Evolutionary conservation across 2,797 vertebrate genomes (phyloP).

Genomic region (Sparidentex hasta): DNA sequence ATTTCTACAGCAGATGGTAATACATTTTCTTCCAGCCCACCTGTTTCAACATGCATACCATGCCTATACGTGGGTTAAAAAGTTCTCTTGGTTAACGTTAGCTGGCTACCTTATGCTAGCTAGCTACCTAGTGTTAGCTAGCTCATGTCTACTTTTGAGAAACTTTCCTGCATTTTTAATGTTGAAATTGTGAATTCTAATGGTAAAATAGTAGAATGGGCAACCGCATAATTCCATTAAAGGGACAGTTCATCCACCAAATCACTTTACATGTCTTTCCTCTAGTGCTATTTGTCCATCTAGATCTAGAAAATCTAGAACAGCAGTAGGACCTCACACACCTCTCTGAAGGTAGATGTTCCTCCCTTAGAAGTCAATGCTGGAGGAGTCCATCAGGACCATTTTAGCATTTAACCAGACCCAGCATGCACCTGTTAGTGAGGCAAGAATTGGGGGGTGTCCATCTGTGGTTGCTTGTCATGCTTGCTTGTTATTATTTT

Average conservation of each 20-base stretch:
- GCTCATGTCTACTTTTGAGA: not conserved
- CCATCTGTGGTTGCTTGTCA: too few relatives aligned
- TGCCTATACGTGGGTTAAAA: not conserved
- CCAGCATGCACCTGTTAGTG: not conserved
- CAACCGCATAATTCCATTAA: not conserved
- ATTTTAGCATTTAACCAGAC: not conserved
- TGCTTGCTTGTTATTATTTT: not conserved
- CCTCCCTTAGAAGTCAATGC: not conserved
- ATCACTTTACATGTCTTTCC: too few relatives aligned
- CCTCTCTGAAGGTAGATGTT: not conserved
- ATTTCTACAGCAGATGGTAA: rapidly evolving
- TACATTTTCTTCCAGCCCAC: not conserved
- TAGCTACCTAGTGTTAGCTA: not conserved
- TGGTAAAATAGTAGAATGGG: too few relatives aligned
- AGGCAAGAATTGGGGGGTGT: not conserved
- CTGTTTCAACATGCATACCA: not conserved
- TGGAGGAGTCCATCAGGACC: not conserved
- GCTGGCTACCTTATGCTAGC: not conserved
- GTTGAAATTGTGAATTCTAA: too few relatives aligned
- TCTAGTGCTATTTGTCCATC: too few relatives aligned
- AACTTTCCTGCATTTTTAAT: not conserved
- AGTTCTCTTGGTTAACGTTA: not conserved
- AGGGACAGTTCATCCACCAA: too few relatives aligned
- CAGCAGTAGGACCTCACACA: not conserved
- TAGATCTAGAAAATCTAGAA: too few relatives aligned